A percentile compares a stretch with the other conserved stretches of the same genome.
These are phyloP conservation scores for Rallus limicola DNA, from an alignment of 2,113 vertebrate species.

Conservation along the genomic window DNA sequence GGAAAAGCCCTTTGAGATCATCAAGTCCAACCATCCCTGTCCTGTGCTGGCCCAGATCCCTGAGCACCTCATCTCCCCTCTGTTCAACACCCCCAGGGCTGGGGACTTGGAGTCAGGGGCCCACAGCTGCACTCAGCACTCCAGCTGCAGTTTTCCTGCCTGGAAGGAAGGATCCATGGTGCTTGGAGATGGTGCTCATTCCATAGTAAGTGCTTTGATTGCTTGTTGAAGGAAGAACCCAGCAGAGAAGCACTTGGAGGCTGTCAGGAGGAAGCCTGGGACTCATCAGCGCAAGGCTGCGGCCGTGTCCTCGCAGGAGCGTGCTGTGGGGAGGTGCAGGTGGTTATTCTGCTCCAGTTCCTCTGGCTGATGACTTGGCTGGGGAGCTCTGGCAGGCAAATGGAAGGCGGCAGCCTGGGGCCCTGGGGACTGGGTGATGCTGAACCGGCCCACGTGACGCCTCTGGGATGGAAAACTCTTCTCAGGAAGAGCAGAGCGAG, in stretches of 20 bases:
- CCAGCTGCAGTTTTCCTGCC: too few species aligned
- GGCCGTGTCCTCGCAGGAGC: fast-evolving
- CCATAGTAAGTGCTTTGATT: background rate
- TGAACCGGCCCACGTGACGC: background rate
- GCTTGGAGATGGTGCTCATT: background rate
- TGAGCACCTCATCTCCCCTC: too few species aligned
- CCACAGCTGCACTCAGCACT: too few species aligned
- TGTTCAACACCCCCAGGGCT: too few species aligned
- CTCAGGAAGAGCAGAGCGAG: fast-evolving
- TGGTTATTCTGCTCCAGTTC: background rate
- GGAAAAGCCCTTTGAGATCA: too few species aligned
- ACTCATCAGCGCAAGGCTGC: too few species aligned
- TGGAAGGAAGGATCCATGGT: too few species aligned
- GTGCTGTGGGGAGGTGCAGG: background rate
- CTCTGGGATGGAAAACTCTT: fast-evolving
- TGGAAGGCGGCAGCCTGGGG: background rate
- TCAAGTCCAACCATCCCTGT: too few species aligned
- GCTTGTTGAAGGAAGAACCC: background rate
- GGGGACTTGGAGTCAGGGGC: too few species aligned
- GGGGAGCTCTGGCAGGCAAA: background rate
- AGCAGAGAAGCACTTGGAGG: background rate
- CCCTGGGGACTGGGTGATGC: fast-evolving
- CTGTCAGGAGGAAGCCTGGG: background rate
- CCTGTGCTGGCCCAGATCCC: too few species aligned
- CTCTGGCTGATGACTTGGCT: background rate